Conservation (phyloP, 2,888 invertebrate genomes). For the Empis livida region DNA sequence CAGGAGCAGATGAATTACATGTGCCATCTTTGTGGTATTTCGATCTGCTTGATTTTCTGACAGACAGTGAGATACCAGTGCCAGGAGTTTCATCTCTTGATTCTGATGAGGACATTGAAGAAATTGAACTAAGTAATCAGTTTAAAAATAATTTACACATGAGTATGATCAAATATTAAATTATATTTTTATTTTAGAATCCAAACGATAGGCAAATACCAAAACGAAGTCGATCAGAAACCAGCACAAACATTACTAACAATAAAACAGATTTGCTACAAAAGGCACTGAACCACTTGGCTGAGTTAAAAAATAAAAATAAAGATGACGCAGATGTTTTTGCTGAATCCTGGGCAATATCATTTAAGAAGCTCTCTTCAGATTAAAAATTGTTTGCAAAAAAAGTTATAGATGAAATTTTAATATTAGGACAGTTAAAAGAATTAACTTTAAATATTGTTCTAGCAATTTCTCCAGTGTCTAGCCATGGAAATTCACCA, state of each 20-base stretch:
- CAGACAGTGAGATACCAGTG: not conserved
- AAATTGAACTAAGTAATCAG: not conserved
- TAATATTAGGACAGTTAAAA: not conserved
- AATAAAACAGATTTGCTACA: not conserved
- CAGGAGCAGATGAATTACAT: constrained; percentile 1
- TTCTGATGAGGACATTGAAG: not conserved
- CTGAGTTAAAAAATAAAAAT: not conserved
- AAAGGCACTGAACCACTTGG: not conserved
- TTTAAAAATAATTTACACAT: not conserved
- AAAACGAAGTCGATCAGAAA: not conserved
- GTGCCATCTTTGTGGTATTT: constrained; percentile 5
- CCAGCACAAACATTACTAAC: not conserved
- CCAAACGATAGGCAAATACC: not conserved
- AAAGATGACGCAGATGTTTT: not conserved
- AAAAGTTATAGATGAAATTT: not conserved
- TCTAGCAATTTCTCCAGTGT: not conserved
- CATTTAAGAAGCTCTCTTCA: not conserved
- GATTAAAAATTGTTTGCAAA: not conserved
- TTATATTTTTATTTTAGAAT: not conserved
- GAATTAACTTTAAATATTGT: not conserved
- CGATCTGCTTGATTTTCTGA: constrained; percentile 1
- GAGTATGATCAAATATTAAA: not conserved
- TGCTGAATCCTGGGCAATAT: not conserved
- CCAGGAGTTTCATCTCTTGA: not conserved
- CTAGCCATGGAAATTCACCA: not conserved